Conservation (phyloP, 2,888 invertebrate species). For the Callinectes sapidus region DNA sequence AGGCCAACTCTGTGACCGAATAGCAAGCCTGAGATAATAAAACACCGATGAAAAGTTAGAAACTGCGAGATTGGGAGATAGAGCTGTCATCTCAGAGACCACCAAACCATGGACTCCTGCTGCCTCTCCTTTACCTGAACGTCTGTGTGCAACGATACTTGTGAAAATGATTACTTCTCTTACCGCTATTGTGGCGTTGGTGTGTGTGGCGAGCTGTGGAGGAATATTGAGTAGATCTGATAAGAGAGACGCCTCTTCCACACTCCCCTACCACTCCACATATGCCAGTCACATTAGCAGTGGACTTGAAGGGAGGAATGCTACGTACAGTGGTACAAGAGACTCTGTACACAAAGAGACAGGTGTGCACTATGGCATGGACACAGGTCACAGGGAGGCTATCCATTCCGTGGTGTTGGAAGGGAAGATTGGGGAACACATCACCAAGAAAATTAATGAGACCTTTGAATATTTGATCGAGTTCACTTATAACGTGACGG, state of each 20-base stretch:
- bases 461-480: conserved; percentile 62
- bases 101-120: not conserved
- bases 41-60: not conserved
- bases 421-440: conserved; percentile 50
- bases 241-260: not conserved
- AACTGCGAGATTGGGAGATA: not conserved
- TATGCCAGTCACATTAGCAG: too few relatives aligned
- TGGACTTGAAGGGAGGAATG: too few relatives aligned
- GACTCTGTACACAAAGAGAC: not conserved
- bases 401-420: conserved; percentile 55
- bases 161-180: not conserved
- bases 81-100: not conserved
- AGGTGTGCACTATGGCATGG: not conserved
- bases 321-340: not conserved
- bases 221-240: not conserved
- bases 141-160: not conserved
- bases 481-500: conserved; percentile 54
- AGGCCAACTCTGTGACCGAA: too few relatives aligned
- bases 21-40: not conserved
- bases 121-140: not conserved
- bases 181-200: not conserved
- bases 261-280: not conserved
- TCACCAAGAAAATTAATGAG: conserved; percentile 49
- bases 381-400: not conserved
- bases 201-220: not conserved